Conservation (phyloP, 2,888 invertebrate genomes). For the Malthinus seriepunctatus region DNA sequence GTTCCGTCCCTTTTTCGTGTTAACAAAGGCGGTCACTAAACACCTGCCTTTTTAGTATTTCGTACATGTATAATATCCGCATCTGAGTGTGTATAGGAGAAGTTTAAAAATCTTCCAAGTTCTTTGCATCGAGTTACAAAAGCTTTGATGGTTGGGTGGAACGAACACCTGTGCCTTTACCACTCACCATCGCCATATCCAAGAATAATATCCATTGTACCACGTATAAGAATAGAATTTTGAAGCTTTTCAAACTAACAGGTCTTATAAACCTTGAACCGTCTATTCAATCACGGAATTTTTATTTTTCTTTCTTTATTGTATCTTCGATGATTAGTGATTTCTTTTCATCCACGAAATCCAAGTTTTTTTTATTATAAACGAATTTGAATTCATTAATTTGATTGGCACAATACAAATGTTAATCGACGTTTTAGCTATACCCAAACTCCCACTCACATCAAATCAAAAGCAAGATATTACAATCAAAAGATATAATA, state of each 20-base stretch:
- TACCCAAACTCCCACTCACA: no score
- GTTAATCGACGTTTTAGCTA: no score
- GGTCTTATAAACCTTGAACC: constrained; percentile 4
- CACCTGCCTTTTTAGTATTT: constrained; percentile 18
- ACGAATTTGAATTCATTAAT: no score
- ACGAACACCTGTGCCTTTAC: constrained; percentile 13
- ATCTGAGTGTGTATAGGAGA: not conserved
- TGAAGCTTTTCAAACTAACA: constrained; percentile 8
- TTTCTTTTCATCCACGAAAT: no score
- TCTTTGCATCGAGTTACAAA: constrained; percentile 15
- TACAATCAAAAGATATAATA: no score
- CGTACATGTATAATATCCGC: constrained; percentile 12
- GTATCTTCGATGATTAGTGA: no score
- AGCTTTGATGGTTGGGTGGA: constrained; percentile 3
- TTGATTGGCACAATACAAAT: no score
- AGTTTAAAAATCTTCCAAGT: constrained; percentile 8
- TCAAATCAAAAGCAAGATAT: no score
- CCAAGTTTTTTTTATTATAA: no score
- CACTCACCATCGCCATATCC: constrained; percentile 4
- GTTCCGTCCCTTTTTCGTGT: constrained; percentile 15
- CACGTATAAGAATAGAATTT: constrained; percentile 9
- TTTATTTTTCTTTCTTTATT: constrained; percentile 4
- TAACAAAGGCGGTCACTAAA: constrained; percentile 19
- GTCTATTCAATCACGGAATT: constrained; percentile 2
- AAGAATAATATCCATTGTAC: constrained; percentile 4